Evolutionary conservation across 92 coral and sea anemone species (phyloP).

Genomic region (Actinernus sp.): DNA sequence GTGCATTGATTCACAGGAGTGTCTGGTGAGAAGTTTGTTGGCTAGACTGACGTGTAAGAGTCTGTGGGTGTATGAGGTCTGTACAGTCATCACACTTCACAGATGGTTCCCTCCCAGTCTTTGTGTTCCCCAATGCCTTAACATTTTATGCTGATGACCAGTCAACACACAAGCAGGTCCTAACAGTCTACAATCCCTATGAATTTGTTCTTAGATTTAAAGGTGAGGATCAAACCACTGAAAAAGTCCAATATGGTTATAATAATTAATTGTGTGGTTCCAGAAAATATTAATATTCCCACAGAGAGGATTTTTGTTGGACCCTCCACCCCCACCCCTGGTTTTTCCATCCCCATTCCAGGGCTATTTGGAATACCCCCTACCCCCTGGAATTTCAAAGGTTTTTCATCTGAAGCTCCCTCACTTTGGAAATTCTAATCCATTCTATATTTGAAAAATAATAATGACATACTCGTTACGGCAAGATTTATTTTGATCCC

Average conservation of each 20-base stretch:
- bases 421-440: too few species aligned
- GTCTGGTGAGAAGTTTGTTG: slow-evolving; percentile 2
- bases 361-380: too few species aligned
- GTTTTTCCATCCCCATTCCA: too few species aligned
- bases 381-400: too few species aligned
- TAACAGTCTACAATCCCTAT: slow-evolving; percentile 98
- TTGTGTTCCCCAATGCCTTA: slow-evolving; percentile 93
- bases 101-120: slow-evolving; percentile 98
- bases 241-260: too few species aligned
- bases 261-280: too few species aligned
- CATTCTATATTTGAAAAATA: too few species aligned
- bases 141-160: slow-evolving; percentile 96
- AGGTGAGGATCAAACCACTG: slow-evolving; percentile 81
- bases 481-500: too few species aligned
- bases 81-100: slow-evolving; percentile 93
- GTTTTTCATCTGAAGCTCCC: too few species aligned
- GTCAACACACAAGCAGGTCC: slow-evolving; percentile 89
- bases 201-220: slow-evolving; percentile 92
- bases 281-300: background rate
- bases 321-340: too few species aligned
- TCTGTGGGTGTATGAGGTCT: slow-evolving; percentile 94
- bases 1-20: too few species aligned
- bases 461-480: too few species aligned
- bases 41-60: slow-evolving; percentile 3
- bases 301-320: background rate